phyloP scores from a whole-genome alignment of 2,888 invertebrate genomes.

The Epicampocera succincta region DNA sequence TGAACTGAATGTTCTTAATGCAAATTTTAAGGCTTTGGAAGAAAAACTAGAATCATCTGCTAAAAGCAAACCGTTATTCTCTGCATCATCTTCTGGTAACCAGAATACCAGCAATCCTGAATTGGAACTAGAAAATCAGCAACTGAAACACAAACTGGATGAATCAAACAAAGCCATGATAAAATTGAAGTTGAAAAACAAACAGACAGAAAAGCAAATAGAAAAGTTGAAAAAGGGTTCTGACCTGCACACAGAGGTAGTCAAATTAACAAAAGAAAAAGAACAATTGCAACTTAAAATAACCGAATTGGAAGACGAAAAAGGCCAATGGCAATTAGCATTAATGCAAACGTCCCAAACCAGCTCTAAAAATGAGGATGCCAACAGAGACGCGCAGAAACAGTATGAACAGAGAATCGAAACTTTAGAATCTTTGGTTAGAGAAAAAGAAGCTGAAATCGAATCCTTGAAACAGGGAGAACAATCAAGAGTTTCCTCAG shows the following conservation, averaged over 20 bases:
- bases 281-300: conserved; percentile 88
- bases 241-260: conserved; percentile 86
- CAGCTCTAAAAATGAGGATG: conserved; percentile 8
- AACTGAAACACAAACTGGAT: conserved; percentile 87
- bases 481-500: conserved; percentile 87
- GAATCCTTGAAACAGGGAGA: conserved; percentile 84
- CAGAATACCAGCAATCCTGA: conserved; percentile 73
- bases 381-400: neutral
- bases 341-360: conserved; percentile 69
- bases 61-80: conserved; percentile 77
- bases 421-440: conserved; percentile 83
- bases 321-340: conserved; percentile 91
- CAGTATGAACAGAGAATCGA: conserved; percentile 85
- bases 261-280: conserved; percentile 85
- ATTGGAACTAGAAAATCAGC: conserved; percentile 77
- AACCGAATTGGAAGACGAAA: conserved; percentile 93
- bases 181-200: conserved; percentile 84
- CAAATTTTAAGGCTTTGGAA: conserved; percentile 80
- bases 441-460: conserved; percentile 78
- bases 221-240: conserved; percentile 86
- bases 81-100: conserved; percentile 72
- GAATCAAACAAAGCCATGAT: conserved; percentile 85
- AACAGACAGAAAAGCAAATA: conserved; percentile 89
- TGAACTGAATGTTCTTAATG: conserved; percentile 83
- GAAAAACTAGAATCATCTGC: conserved; percentile 78